These are phyloP conservation scores for Podotricha telesiphe DNA, from an alignment of 2,888 invertebrate species.

Conservation along the genomic window DNA sequence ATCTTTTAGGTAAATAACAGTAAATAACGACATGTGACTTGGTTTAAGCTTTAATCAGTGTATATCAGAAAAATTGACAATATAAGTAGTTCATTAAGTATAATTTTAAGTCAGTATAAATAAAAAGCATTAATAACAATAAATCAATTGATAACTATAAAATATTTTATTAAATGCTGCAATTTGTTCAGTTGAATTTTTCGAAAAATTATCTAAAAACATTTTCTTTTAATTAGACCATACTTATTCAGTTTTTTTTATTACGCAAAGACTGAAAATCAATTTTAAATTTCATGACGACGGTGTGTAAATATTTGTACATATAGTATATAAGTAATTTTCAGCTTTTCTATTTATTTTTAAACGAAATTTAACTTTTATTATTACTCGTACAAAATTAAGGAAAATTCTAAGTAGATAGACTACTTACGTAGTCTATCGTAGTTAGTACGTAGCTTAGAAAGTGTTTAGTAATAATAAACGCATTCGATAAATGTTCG, in stretches of 20 bases:
- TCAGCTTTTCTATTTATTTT: conserved; percentile 45
- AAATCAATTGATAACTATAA: neutral
- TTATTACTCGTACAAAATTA: conserved; percentile 40
- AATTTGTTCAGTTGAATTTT: too few species aligned
- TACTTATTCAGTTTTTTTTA: neutral
- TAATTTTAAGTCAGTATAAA: too few species aligned
- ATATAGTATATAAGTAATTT: conserved; percentile 41
- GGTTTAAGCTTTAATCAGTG: conserved; percentile 25
- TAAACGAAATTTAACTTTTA: conserved; percentile 32
- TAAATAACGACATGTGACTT: conserved; percentile 8
- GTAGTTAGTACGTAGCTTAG: neutral
- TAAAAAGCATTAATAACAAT: neutral
- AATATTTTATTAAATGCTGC: too few species aligned
- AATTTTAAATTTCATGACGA: conserved; percentile 37
- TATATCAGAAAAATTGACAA: neutral
- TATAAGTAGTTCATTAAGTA: neutral
- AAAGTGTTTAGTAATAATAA: conserved; percentile 1
- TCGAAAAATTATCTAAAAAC: too few species aligned
- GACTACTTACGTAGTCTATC: conserved; percentile 24
- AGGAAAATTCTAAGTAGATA: too few species aligned
- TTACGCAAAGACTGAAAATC: conserved; percentile 49
- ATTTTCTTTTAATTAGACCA: neutral
- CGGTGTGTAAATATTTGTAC: conserved; percentile 50
- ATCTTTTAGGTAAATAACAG: conserved; percentile 10
- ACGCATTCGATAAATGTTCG: neutral